Evolutionary conservation across 2,888 invertebrate genomes (phyloP), one percentile per base, ranked within the genome.

Genomic region (Myathropa florea): DNA sequence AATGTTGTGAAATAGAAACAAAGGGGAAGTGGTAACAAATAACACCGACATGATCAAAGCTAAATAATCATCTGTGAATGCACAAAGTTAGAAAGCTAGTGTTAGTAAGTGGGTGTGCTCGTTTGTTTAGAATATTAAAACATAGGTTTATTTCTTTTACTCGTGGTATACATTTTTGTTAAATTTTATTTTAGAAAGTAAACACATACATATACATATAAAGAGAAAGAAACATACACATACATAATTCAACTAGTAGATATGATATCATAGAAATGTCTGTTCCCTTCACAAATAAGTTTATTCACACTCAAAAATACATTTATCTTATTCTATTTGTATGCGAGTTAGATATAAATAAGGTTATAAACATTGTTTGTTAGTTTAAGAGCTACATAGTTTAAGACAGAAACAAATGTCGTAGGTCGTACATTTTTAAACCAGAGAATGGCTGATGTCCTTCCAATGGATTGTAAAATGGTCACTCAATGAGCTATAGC

Each of bases 41-140:
- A 68, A 81, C 81, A 85, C 72, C 85, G 77, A 85, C 68, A 85
- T 81, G 61, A 84, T 80, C 76, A 85, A 85, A 79, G 14, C 33
- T 14, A 78, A 64, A 64, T 46, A 63, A 36, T 28, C 23, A 71
- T 71, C 70, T 71, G 78, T 64, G 64, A 78, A 78, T 78, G 78
- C 78, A 63, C 70, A 57, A 61, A 65, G 59, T 65, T 33, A 73
- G 72, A 59, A 77, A 82, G 63, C 63, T 61, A 73, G 68, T 77
- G 77, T 85, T 82, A 75, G 65, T 75, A 67, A 64, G 33, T 84
- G 30, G n/a, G 33, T 65, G 18, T 33, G 72, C 67, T 75, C 46
- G 18, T 39, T 33, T 64, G 24, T 63, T 14, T 28, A 24, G 55
- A 71, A 9, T 67, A 73, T 67, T 67, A 61, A 73, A 72, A 80